Conservation (phyloP, 2,888 invertebrate genomes). For the Athetis lepigone region DNA sequence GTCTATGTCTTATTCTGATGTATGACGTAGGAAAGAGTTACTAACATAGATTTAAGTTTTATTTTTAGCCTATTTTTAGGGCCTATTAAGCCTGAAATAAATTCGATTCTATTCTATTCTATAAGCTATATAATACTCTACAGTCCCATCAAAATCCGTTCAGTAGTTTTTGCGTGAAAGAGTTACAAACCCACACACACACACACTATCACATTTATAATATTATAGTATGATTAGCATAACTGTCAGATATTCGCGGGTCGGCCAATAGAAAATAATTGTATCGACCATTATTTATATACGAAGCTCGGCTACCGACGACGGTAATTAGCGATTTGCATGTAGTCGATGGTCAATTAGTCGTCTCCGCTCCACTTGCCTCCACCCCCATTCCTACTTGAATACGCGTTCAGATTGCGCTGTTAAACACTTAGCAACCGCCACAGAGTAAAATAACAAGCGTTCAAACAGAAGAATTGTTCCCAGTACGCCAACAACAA, state of each 20-base stretch:
- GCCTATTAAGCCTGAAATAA: too few relatives aligned
- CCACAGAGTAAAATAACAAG: conserved; percentile 56
- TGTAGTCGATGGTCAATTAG: conserved; percentile 84
- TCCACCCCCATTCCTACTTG: conserved; percentile 62
- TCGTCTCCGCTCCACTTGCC: conserved; percentile 75
- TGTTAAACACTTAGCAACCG: conserved; percentile 52
- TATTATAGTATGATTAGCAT: too few relatives aligned
- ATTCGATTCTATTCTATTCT: too few relatives aligned
- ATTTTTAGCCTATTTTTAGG: too few relatives aligned
- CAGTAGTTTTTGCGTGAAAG: too few relatives aligned
- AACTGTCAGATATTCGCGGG: conserved; percentile 54
- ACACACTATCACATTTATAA: too few relatives aligned
- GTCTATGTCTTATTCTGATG: too few relatives aligned
- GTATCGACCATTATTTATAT: conserved; percentile 75
- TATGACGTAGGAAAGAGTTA: too few relatives aligned
- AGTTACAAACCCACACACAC: too few relatives aligned
- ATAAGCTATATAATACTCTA: too few relatives aligned
- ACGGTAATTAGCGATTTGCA: conserved; percentile 84
- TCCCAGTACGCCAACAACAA: conserved; percentile 34
- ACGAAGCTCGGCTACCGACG: conserved; percentile 71
- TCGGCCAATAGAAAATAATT: conserved; percentile 70
- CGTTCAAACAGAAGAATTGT: conserved; percentile 22
- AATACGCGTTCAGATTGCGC: conserved; percentile 58
- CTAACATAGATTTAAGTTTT: too few relatives aligned
- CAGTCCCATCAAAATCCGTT: too few relatives aligned